Evolutionary conservation across 1,140 invertebrate genomes (phyloP).

Genomic region (Leptopilina clavipes): DNA sequence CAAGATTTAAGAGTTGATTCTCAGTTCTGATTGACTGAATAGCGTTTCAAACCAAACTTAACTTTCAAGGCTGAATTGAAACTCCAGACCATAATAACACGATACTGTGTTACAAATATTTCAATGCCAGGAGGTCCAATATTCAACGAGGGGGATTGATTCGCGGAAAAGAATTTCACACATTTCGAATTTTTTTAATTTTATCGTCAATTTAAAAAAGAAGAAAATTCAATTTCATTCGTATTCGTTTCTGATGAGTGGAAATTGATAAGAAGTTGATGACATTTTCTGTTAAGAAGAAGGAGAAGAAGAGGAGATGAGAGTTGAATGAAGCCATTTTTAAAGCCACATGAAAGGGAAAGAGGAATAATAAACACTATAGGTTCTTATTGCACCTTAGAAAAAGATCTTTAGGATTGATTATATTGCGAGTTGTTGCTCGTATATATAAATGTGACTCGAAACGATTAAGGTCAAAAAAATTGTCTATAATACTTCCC

Average conservation of each 20-base stretch:
- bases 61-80: constrained; percentile 16
- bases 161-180: constrained; percentile 5
- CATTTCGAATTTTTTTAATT: background rate
- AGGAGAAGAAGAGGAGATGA: too few relatives aligned
- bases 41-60: constrained; percentile 5
- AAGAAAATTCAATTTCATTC: too few relatives aligned
- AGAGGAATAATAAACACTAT: constrained; percentile 23
- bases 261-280: constrained; percentile 3
- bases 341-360: background rate
- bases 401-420: background rate
- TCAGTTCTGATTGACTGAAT: constrained; percentile 19
- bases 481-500: background rate
- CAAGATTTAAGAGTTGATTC: constrained; percentile 19
- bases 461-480: constrained; percentile 12
- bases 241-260: background rate
- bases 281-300: constrained; percentile 11
- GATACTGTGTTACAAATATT: constrained; percentile 13
- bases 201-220: too few relatives aligned
- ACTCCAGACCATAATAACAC: constrained; percentile 7
- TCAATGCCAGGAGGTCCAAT: constrained; percentile 15
- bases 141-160: background rate
- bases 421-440: background rate
- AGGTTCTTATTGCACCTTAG: background rate
- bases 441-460: background rate
- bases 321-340: background rate